Evolutionary conservation across 2,888 invertebrate genomes (phyloP), one percentile per base, ranked within the genome.

Genomic region (Lissonota sp.): DNA sequence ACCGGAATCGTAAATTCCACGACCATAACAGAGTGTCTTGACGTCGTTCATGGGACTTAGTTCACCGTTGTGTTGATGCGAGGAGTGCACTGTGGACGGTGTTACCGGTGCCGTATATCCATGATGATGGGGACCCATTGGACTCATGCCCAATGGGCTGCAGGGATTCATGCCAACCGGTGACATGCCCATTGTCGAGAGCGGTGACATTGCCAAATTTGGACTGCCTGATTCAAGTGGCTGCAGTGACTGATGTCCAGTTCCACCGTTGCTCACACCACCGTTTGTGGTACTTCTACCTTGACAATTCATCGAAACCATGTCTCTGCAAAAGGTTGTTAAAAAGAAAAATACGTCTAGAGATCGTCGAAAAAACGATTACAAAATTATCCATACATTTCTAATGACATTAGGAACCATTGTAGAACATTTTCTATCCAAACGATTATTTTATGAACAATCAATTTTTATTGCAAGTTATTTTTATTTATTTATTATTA

Each of bases 31-130:
- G 0, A 91, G 84, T 4, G 91, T 82, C 76, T 92, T 92, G 26
- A 92, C 90, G 73, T 92, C 92, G 84, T 89, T 90, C 87, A 92
- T 91, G 4, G 91, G 90, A 76, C 91, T 92, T 14, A 92, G 86
- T 0, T 87, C 88, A 8, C 90, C 90, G 78, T 87, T 89, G 60
- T 91, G 90, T 0, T 87, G 86, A 77, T 91, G 90, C 0, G 87
- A 82, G 12, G 90, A 87, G 79, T 92, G 92, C 42, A 90, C 89
- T n/a, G 91, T 87, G 4, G 91, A 90, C 6, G 92, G 90, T n/a
- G 91, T 90, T 2, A 91, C 91, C 5, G 92, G 88, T 7, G 90
- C 87, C 5, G 91, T 87, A 84, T 92, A 92, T 10, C 91, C 89
- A 51, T 90, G 90, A 85, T 92, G 92, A 80, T 90, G 91, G n/a